phyloP scores from a whole-genome alignment of 2,113 vertebrate genomes.

The Tragelaphus imberbis region DNA sequence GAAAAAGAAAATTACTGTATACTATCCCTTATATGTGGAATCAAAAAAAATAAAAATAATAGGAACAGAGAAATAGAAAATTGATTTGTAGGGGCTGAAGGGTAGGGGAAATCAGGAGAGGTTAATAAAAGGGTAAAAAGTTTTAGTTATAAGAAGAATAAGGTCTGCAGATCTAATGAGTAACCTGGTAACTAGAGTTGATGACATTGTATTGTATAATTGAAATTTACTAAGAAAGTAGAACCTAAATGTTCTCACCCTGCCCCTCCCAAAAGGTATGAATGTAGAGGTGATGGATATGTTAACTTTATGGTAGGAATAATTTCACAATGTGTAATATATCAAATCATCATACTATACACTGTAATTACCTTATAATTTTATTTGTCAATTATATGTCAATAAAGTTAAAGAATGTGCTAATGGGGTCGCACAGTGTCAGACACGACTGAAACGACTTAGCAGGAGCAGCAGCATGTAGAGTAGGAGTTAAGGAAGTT shows the following conservation, averaged over 20 bases:
- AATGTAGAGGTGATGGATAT: neutral
- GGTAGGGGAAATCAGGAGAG: neutral
- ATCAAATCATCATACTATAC: neutral
- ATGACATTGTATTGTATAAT: neutral
- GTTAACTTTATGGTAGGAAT: neutral
- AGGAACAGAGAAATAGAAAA: neutral
- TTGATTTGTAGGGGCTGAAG: neutral
- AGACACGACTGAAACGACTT: too few species aligned
- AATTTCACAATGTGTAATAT: neutral
- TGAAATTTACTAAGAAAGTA: neutral
- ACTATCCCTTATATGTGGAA: neutral
- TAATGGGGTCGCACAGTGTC: too few species aligned
- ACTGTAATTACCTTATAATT: neutral
- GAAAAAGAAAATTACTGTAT: neutral
- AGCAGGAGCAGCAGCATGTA: too few species aligned
- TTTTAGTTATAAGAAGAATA: neutral
- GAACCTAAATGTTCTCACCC: neutral
- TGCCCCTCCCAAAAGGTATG: neutral
- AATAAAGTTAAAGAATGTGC: neutral
- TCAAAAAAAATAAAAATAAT: neutral
- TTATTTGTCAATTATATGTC: neutral
- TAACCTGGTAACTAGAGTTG: neutral
- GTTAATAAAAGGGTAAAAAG: neutral
- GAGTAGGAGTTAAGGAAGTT: neutral
- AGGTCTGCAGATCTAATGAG: neutral